phyloP scores from a whole-genome alignment of 2,797 vertebrate species.

The Brachyalestes nurse region DNA sequence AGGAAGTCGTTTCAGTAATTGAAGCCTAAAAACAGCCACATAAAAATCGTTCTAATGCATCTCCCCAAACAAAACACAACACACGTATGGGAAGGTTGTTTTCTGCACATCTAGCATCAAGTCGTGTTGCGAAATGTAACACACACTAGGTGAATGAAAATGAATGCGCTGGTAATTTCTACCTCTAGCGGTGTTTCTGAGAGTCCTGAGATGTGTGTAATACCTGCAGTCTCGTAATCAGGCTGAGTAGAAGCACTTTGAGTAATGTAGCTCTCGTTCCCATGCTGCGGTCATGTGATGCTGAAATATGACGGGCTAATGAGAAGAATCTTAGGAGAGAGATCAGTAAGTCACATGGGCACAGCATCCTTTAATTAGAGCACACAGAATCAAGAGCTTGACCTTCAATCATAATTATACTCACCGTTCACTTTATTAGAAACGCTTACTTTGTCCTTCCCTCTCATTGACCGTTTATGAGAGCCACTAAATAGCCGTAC shows the following conservation, averaged over 20 bases:
- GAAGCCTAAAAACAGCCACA: constrained; percentile 33
- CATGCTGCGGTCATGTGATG: background rate
- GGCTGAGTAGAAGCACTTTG: background rate
- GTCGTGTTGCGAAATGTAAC: background rate
- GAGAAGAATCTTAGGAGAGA: background rate
- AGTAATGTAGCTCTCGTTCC: background rate
- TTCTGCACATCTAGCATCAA: background rate
- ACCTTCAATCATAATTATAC: background rate
- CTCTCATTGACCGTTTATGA: background rate
- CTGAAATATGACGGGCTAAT: constrained; percentile 3
- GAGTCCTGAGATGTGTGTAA: background rate
- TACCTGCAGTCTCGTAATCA: background rate
- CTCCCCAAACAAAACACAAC: background rate
- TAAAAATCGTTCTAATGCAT: background rate
- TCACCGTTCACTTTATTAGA: background rate
- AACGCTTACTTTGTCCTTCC: background rate
- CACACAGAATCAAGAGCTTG: constrained; percentile 4
- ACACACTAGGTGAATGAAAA: background rate
- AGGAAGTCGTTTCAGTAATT: constrained; percentile 37
- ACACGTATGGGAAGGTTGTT: background rate
- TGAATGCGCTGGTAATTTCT: background rate
- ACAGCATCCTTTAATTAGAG: constrained; percentile 14
- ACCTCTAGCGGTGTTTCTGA: too few relatives aligned
- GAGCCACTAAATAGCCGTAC: background rate
- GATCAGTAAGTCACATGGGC: constrained; percentile 1